These are phyloP conservation scores for Harpagoxenus sublaevis DNA, from an alignment of 2,888 invertebrate species.

Conservation along the genomic window DNA sequence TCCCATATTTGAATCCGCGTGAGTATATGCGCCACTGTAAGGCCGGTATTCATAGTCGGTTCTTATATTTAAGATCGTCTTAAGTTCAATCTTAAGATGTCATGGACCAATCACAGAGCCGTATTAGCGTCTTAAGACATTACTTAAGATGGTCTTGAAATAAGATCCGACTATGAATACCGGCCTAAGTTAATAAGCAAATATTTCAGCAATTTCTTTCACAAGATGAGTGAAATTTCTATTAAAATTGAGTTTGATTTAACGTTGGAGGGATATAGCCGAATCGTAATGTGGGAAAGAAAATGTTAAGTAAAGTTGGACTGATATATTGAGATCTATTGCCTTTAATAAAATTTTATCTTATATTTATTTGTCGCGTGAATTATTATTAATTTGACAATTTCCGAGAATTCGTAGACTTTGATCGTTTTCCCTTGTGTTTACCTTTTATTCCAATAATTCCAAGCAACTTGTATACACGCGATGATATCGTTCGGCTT, in stretches of 20 bases:
- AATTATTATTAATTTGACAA: constrained; percentile 5
- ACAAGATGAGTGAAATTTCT: background rate
- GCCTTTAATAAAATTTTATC: background rate
- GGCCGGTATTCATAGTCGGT: no score
- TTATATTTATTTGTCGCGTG: background rate
- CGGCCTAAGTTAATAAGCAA: background rate
- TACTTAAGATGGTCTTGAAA: no score
- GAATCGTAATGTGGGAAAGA: background rate
- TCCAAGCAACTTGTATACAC: background rate
- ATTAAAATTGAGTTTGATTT: background rate
- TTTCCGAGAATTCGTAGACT: background rate
- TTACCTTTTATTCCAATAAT: constrained; percentile 22
- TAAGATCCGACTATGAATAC: no score
- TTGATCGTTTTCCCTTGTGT: background rate
- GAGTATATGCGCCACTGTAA: no score
- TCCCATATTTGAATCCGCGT: constrained; percentile 11
- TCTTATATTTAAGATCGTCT: no score
- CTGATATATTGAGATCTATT: background rate
- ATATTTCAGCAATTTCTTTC: background rate
- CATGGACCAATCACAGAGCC: no score
- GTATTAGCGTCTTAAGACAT: no score
- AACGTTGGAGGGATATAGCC: background rate
- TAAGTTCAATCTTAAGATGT: no score
- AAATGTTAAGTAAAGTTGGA: background rate
- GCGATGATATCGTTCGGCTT: background rate